phyloP scores from a whole-genome alignment of 2,888 invertebrate species.

The Drepanosiphum platanoidis region DNA sequence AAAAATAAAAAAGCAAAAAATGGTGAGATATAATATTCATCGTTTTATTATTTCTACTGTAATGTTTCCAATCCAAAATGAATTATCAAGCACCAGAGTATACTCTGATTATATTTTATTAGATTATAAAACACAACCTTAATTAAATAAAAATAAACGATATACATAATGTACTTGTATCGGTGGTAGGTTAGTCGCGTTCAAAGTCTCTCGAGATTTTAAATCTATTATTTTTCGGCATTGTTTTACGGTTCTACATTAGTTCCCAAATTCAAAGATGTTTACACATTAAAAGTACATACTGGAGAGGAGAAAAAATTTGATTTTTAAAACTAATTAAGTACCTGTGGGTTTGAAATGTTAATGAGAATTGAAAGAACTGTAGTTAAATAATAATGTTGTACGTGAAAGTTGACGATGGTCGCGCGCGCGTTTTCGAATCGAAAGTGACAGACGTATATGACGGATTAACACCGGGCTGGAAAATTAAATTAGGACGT shows the following conservation, averaged over 20 bases:
- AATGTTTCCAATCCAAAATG: too few relatives aligned
- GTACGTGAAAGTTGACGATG: neutral
- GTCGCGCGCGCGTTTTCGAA: neutral
- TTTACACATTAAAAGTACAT: too few relatives aligned
- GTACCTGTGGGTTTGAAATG: too few relatives aligned
- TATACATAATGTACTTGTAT: neutral
- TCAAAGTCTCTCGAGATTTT: neutral
- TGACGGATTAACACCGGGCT: neutral
- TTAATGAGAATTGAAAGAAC: too few relatives aligned
- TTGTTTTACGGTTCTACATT: too few relatives aligned
- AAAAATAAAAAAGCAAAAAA: neutral
- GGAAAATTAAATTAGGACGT: neutral
- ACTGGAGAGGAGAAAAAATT: too few relatives aligned
- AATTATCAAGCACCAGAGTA: neutral
- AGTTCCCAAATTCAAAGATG: too few relatives aligned
- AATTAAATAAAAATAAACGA: neutral
- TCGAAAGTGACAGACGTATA: neutral
- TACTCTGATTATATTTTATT: neutral
- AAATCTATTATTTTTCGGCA: too few relatives aligned
- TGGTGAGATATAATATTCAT: neutral
- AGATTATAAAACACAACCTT: neutral
- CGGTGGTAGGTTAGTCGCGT: neutral
- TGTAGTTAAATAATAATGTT: neutral
- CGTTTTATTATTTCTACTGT: neutral
- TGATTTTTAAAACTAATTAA: too few relatives aligned